Conservation (phyloP, 2,797 vertebrate species). For the Tragopan temminckii region DNA sequence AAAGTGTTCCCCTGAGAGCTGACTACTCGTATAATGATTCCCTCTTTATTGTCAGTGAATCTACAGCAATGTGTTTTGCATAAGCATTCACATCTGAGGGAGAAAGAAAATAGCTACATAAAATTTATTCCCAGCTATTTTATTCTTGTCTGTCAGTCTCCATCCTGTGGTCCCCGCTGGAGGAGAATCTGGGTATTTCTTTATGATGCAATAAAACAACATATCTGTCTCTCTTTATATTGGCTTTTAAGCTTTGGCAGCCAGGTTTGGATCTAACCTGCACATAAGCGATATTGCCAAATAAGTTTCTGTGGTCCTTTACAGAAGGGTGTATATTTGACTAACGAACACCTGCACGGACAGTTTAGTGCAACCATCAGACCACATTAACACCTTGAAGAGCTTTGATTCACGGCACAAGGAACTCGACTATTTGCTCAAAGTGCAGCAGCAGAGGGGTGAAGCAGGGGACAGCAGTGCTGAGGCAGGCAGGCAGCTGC, state of each 20-base stretch:
- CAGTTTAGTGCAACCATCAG: neutral
- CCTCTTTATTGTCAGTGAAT: slow-evolving; percentile 72
- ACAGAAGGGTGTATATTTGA: neutral
- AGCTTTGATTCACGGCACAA: neutral
- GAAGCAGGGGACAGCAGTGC: neutral
- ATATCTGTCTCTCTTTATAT: neutral
- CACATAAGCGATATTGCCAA: neutral
- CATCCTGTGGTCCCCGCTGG: neutral
- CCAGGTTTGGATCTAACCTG: neutral
- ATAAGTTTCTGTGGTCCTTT: neutral
- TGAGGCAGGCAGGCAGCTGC: neutral
- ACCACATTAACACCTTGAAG: neutral
- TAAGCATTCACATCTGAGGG: slow-evolving; percentile 68
- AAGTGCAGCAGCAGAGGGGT: neutral
- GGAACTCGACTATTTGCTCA: accelerated
- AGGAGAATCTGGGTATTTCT: slow-evolving; percentile 1
- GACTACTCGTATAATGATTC: slow-evolving; percentile 59
- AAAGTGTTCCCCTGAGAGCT: slow-evolving; percentile 71
- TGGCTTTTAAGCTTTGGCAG: neutral
- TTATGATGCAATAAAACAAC: slow-evolving; percentile 15
- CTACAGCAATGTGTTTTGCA: slow-evolving; percentile 72
- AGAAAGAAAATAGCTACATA: slow-evolving; percentile 65
- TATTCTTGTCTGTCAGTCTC: slow-evolving; percentile 54
- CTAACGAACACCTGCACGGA: accelerated
- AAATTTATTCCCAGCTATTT: slow-evolving; percentile 65